phyloP scores from a whole-genome alignment of 2,888 invertebrate genomes.

The Monoplex corrugatus region DNA sequence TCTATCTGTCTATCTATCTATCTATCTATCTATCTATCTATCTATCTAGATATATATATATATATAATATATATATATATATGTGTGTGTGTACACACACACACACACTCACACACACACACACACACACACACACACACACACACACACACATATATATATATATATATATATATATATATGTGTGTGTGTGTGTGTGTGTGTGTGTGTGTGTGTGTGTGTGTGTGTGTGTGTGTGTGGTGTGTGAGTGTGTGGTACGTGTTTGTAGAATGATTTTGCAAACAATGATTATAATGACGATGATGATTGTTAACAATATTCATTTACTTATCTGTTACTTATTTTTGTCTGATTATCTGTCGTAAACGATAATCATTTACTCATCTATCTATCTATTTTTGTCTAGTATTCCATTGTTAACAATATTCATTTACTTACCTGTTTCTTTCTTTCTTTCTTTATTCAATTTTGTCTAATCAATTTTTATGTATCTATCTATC shows the following conservation, averaged over 20 bases:
- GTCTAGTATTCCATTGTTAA: too few relatives aligned
- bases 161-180: background rate
- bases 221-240: conserved; percentile 1
- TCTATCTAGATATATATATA: background rate
- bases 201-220: background rate
- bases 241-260: too few relatives aligned
- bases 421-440: too few relatives aligned
- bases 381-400: too few relatives aligned
- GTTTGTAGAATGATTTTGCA: background rate
- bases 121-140: background rate
- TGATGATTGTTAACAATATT: too few relatives aligned
- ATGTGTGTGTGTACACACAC: background rate
- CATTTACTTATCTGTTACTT: too few relatives aligned
- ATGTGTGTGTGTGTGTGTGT: background rate
- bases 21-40: conserved; percentile 9
- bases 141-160: background rate
- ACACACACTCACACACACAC: background rate
- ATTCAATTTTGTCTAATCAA: too few relatives aligned
- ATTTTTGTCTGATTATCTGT: too few relatives aligned
- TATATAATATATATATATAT: background rate
- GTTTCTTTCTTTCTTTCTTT: too few relatives aligned
- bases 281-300: background rate
- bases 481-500: too few relatives aligned
- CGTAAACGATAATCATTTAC: too few relatives aligned
- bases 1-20: background rate